Base-by-base conservation (phyloP, 2,797 vertebrate genomes). In the Carcharodon carcharias region DNA sequence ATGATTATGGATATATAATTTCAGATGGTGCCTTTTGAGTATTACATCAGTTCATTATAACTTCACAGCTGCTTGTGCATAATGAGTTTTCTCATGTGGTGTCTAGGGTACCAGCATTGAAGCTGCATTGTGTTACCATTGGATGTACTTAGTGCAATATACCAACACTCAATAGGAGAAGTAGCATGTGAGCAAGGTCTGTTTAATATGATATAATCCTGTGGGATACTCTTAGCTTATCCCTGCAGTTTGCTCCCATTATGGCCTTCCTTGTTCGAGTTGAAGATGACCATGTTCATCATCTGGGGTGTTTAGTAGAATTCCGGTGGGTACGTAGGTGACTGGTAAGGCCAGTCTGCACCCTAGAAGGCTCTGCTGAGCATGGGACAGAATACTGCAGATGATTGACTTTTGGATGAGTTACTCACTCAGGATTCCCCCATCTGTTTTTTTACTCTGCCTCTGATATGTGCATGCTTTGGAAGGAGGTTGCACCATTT, bases 61-160 rank as follows among this genome's bases (percentile, higher is more conserved):
- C 28, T 77, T 95, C 94, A 95, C 65, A 95, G 67, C 67, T 95
- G 45, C 50, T 95, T 71, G 69, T 73, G 40, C 67, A 95, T 95
- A 95, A 95, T 95, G 50, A 77, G 26, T 77, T 8, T 73, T 54
- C 54, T 77, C 35, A 31, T 58, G 6, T 56, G 28, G 28, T 77
- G 50, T 77, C 94, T n/a, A 18, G 26, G 45, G 67, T 54, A n/a
- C 45, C 45, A 54, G 28, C 94, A 77, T 8, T 56, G 26, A 56
- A 77, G 31, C 50, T 54, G 26, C 45, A 23, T 3, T 40, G 7
- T 93, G 16, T 54, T 93, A n/a, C 45, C n/a, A 93, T 67, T 93
- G 91, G n/a, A 93, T 23, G n/a, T 93, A 67, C 18, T 67, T 65
- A 4, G n/a, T 67, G n/a, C n/a, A 40, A 23, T 67, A 14, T 65